These are phyloP conservation scores for Proisotoma minuta DNA, from an alignment of 2,888 invertebrate genomes.

Conservation along the genomic window DNA sequence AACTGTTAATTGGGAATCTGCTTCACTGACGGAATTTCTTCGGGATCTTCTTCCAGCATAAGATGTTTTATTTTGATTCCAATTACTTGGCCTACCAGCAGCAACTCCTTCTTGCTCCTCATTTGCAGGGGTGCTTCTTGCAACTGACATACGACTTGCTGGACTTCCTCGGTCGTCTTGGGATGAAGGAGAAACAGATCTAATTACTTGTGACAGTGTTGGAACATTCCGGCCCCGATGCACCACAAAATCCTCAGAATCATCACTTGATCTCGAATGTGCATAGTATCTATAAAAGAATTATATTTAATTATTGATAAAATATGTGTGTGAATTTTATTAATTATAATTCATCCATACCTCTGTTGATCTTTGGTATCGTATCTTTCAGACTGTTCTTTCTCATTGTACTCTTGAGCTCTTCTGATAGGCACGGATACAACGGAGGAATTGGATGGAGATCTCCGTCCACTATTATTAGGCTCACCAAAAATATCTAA, in stretches of 20 bases:
- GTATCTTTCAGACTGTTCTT: slow-evolving; percentile 42
- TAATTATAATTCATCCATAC: slow-evolving; percentile 1
- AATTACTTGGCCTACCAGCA: slow-evolving; percentile 80
- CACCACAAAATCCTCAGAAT: slow-evolving; percentile 68
- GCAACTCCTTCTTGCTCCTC: slow-evolving; percentile 54
- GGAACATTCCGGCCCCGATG: slow-evolving; percentile 74
- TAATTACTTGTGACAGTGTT: slow-evolving; percentile 59
- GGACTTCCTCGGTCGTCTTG: slow-evolving; percentile 47
- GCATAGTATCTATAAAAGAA: slow-evolving; percentile 41
- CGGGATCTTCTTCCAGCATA: slow-evolving; percentile 80
- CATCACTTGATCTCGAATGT: slow-evolving; percentile 46
- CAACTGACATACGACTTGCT: slow-evolving; percentile 47
- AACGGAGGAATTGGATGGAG: slow-evolving; percentile 45
- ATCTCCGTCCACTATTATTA: slow-evolving; percentile 36
- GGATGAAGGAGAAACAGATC: slow-evolving; percentile 47
- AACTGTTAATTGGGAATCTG: slow-evolving; percentile 76
- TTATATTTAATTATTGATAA: background rate
- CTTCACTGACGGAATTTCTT: slow-evolving; percentile 73
- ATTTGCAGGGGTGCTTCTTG: slow-evolving; percentile 32
- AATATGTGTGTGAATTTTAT: background rate
- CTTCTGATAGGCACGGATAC: slow-evolving; percentile 45
- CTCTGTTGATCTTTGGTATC: slow-evolving; percentile 45
- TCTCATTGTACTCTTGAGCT: slow-evolving; percentile 44
- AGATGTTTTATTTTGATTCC: slow-evolving; percentile 64
- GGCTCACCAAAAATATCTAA: slow-evolving; percentile 41